phyloP scores from a whole-genome alignment of 2,888 invertebrate genomes.

The Agrilus biguttatus region DNA sequence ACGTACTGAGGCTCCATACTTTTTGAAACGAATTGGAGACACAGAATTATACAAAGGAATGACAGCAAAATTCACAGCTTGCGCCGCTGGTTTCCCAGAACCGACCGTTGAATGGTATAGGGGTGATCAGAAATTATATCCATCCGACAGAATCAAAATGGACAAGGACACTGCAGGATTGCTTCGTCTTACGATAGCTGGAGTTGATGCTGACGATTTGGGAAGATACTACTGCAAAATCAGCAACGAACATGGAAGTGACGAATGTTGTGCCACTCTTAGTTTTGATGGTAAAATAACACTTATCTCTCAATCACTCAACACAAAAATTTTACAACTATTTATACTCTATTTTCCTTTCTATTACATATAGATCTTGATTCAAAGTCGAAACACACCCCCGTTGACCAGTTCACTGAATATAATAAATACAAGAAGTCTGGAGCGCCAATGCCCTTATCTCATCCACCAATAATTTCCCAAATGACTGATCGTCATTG shows the following conservation, averaged over 20 bases:
- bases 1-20: constrained; percentile 70
- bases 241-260: constrained; percentile 74
- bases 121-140: constrained; percentile 63
- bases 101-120: constrained; percentile 81
- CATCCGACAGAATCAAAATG: constrained; percentile 68
- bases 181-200: constrained; percentile 64
- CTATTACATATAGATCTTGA: constrained; percentile 44
- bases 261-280: constrained; percentile 62
- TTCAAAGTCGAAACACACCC: constrained; percentile 46
- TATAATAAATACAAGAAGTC: constrained; percentile 71
- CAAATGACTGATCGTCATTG: constrained; percentile 82
- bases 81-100: constrained; percentile 73
- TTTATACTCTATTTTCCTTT: background rate
- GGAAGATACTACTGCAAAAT: constrained; percentile 75
- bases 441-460: constrained; percentile 74
- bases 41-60: constrained; percentile 76
- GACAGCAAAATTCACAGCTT: constrained; percentile 88
- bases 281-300: constrained; percentile 59
- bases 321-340: background rate
- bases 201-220: constrained; percentile 65
- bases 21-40: constrained; percentile 81
- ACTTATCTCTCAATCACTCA: too few relatives aligned
- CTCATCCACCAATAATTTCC: constrained; percentile 83
- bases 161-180: constrained; percentile 73
- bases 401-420: constrained; percentile 68